phyloP scores from a whole-genome alignment of 2,113 vertebrate genomes.

The Regulus satrapa region DNA sequence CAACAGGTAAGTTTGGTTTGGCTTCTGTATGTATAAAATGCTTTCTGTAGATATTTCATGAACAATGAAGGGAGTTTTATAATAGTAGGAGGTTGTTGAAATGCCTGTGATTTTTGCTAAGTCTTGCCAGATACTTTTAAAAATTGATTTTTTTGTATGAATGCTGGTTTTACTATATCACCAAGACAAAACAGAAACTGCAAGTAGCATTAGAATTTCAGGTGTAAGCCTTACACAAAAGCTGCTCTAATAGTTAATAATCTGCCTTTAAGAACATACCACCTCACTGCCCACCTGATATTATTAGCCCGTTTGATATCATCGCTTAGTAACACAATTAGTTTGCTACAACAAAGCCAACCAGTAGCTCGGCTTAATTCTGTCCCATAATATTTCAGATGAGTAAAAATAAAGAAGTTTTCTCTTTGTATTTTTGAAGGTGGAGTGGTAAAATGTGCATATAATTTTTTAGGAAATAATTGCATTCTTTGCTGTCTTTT shows the following conservation, averaged over 20 bases:
- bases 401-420: not conserved
- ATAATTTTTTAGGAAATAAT: not conserved
- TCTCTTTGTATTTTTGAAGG: not conserved
- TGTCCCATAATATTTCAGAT: not conserved
- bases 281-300: not conserved
- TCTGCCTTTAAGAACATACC: not conserved
- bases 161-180: not conserved
- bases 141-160: not conserved
- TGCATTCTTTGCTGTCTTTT: not conserved
- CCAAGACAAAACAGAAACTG: not conserved
- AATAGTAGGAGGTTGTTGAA: not conserved
- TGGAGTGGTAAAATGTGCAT: not conserved
- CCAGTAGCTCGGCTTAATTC: not conserved
- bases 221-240: not conserved
- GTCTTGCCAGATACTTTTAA: not conserved
- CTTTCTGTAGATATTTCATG: not conserved
- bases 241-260: not conserved
- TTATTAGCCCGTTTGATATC: not conserved
- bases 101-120: not conserved
- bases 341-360: not conserved
- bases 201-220: not conserved
- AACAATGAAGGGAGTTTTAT: not conserved
- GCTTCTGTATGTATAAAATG: not conserved
- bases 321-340: not conserved
- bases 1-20: conserved; percentile 80